Conservation (phyloP, 1,140 invertebrate genomes). For the Spodoptera litura region DNA sequence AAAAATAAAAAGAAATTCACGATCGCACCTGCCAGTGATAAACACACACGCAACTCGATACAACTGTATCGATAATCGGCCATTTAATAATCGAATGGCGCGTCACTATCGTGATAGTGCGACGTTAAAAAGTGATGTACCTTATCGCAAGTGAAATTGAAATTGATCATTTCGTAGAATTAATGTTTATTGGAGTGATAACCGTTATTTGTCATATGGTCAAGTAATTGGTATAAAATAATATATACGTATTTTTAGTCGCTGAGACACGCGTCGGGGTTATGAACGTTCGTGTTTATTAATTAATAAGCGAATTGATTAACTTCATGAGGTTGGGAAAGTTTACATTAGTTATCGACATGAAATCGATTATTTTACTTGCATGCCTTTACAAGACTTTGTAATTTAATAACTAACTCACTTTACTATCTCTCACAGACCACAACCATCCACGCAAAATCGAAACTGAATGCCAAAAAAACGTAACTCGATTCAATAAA, state of each 20-base stretch:
- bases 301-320: constrained; percentile 16
- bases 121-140: constrained; percentile 58
- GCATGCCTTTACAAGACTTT: neutral
- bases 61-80: constrained; percentile 60
- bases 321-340: constrained; percentile 14
- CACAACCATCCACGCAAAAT: neutral
- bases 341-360: neutral
- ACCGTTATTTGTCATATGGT: constrained; percentile 48
- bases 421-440: neutral
- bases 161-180: constrained; percentile 61
- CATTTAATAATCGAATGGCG: constrained; percentile 52
- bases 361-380: neutral
- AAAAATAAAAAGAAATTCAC: constrained; percentile 42
- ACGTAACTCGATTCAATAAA: constrained; percentile 45
- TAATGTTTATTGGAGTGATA: constrained; percentile 48
- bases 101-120: constrained; percentile 58
- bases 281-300: constrained; percentile 8
- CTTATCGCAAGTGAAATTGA: constrained; percentile 62
- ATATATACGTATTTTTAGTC: constrained; percentile 10
- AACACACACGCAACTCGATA: constrained; percentile 60
- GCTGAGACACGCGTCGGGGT: constrained; percentile 1
- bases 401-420: neutral
- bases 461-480: constrained; percentile 16
- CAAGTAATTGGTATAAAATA: constrained; percentile 37
- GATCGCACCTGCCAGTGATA: constrained; percentile 55